Evolutionary conservation across 2,113 vertebrate genomes (phyloP).

Genomic region (Tretioscincus oriximinensis): DNA sequence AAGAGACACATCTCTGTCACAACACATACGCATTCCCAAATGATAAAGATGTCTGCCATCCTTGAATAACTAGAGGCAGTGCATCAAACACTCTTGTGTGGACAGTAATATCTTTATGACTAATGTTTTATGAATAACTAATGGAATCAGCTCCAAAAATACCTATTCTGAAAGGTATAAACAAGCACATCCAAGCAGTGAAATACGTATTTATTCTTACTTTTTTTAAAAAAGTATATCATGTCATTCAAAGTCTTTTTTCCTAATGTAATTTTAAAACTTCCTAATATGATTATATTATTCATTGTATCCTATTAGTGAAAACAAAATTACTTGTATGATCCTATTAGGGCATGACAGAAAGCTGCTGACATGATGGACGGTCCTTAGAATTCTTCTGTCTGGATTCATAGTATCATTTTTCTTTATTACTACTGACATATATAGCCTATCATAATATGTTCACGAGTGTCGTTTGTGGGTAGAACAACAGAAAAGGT

Average conservation of each 20-base stretch:
- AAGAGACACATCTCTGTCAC: conserved; percentile 49
- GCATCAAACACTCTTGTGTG: conserved; percentile 51
- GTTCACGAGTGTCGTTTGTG: background rate
- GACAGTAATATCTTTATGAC: conserved; percentile 58
- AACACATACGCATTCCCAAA: conserved; percentile 31
- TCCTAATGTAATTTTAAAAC: conserved; percentile 61
- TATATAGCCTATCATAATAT: conserved; percentile 33
- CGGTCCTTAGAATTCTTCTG: conserved; percentile 51
- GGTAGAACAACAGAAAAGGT: conserved; percentile 32
- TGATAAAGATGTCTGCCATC: conserved; percentile 64
- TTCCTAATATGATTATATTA: conserved; percentile 62
- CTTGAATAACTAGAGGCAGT: conserved; percentile 51
- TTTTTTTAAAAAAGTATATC: conserved; percentile 44
- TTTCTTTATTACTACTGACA: conserved; percentile 60
- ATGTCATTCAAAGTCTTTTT: conserved; percentile 55
- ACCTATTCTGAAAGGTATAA: conserved; percentile 39
- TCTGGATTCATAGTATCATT: conserved; percentile 47
- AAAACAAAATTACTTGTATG: conserved; percentile 68
- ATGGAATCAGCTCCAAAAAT: conserved; percentile 57
- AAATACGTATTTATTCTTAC: background rate
- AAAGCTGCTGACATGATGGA: conserved; percentile 65
- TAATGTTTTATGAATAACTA: conserved; percentile 55
- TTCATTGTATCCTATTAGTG: conserved; percentile 61
- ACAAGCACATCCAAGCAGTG: conserved; percentile 12
- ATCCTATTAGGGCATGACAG: conserved; percentile 63